Conservation (phyloP, 2,113 vertebrate species). For the Lampris incognitus region DNA sequence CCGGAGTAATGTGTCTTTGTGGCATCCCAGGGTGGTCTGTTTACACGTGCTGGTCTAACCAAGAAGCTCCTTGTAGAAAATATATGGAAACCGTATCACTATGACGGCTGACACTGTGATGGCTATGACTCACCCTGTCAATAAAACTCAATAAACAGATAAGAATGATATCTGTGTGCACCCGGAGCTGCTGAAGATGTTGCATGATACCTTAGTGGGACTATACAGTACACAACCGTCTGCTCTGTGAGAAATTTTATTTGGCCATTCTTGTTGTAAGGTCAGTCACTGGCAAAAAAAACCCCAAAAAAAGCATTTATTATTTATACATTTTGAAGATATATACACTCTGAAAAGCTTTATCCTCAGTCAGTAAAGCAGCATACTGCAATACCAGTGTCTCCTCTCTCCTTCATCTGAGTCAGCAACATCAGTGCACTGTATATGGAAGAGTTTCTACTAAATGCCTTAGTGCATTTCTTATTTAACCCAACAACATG, state of each 20-base stretch:
- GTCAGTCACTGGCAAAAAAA: constrained; percentile 4
- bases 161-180: background rate
- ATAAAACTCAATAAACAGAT: constrained; percentile 17
- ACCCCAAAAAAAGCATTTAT: constrained; percentile 23
- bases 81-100: background rate
- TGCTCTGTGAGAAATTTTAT: constrained; percentile 8
- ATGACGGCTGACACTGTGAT: too few species aligned
- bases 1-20: background rate
- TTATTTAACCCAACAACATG: constrained; percentile 45
- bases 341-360: constrained; percentile 50
- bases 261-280: constrained; percentile 34
- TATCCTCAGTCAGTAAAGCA: constrained; percentile 62
- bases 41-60: constrained; percentile 5
- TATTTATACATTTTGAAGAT: constrained; percentile 33
- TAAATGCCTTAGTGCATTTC: constrained; percentile 54
- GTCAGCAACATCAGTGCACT: constrained; percentile 1
- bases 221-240: too few species aligned
- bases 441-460: constrained; percentile 23
- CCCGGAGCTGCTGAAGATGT: background rate
- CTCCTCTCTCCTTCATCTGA: constrained; percentile 58
- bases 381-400: constrained; percentile 43
- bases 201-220: background rate
- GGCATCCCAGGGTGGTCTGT: constrained; percentile 5
- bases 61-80: constrained; percentile 8
- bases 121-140: background rate